Evolutionary conservation across 35 echinoderm and acorn worm species (phyloP), one percentile per base, ranked within the genome.

Genomic region (Eucidaris tribuloides): DNA sequence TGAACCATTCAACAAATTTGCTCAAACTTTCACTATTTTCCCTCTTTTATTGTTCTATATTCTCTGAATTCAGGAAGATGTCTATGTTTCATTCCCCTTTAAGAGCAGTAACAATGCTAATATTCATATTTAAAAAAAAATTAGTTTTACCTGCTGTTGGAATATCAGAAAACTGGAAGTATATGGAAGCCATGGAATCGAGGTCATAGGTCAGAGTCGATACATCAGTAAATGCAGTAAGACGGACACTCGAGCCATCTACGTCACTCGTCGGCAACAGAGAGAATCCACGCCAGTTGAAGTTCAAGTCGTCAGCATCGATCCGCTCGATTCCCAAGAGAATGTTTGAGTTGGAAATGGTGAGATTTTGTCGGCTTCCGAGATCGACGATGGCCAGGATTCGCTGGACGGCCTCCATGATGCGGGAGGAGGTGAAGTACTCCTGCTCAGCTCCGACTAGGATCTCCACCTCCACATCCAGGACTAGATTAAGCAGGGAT

Each of bases 341-440:
- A 1, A 74, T 40, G 22, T 74, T 74, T 7, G 68, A 17, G 48
- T 52, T 52, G 2, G 68, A 74, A 7, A 40, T 74, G 2, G 41
- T n/a, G 68, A 41, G 0, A 22, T 74, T 7, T 5, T 14, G 36
- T 7, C 41, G 33, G 20, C 44, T 40, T n/a, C n/a, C n/a, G 3
- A 74, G 18, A 6, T 38, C 28, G 15, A 40, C 44, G 14, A 74
- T 74, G 33, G 68, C 7, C 7, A 74, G 68, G 68, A 74, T 74
- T 7, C 7, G 24, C 14, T 2, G 9, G 39, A 74, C 35, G 38
- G 68, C 68, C 22, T n/a, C 0, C 11, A 42, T 74, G 33, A 74
- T 74, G 36, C 68, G 68, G n/a, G 68, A 42, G 41, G 68, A 74
- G 7, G 68, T 35, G 35, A 38, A 41, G 36, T 74, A 74, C 28